Conservation (phyloP, 2,797 vertebrate species). For the Petrocephalus schoutedeni region DNA sequence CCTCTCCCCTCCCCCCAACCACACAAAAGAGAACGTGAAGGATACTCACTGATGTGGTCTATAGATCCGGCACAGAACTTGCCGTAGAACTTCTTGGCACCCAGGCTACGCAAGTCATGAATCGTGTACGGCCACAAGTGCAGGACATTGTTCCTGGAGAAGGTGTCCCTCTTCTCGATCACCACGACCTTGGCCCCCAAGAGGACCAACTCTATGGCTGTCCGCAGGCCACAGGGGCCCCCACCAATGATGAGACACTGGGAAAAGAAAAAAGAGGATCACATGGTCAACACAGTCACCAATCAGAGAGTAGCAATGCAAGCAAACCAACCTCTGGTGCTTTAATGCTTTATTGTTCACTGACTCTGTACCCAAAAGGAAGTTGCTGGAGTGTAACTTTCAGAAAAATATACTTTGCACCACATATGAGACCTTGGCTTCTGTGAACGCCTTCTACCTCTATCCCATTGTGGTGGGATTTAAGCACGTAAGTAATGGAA, state of each 20-base stretch:
- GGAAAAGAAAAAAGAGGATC: neutral
- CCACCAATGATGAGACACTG: slow-evolving; percentile 95
- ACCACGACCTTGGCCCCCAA: slow-evolving; percentile 91
- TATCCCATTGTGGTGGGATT: neutral
- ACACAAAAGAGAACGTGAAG: neutral
- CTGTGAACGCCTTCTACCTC: neutral
- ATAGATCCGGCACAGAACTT: slow-evolving; percentile 97
- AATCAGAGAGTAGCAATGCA: neutral
- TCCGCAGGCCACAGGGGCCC: slow-evolving; percentile 88
- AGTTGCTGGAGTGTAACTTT: neutral
- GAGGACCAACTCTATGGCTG: slow-evolving; percentile 89
- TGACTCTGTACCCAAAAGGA: neutral
- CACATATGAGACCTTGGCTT: neutral
- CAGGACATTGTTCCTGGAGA: slow-evolving; percentile 93
- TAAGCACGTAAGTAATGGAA: neutral
- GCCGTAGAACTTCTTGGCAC: slow-evolving; percentile 95
- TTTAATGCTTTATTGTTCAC: neutral
- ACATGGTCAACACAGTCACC: neutral
- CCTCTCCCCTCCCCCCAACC: neutral
- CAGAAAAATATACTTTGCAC: neutral
- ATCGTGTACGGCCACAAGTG: slow-evolving; percentile 98
- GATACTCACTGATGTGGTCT: slow-evolving; percentile 93
- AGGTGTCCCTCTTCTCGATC: slow-evolving; percentile 92
- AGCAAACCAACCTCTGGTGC: neutral
- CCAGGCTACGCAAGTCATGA: slow-evolving; percentile 85